phyloP scores from a whole-genome alignment of 2,113 vertebrate species.

The Percopsis transmontana region DNA sequence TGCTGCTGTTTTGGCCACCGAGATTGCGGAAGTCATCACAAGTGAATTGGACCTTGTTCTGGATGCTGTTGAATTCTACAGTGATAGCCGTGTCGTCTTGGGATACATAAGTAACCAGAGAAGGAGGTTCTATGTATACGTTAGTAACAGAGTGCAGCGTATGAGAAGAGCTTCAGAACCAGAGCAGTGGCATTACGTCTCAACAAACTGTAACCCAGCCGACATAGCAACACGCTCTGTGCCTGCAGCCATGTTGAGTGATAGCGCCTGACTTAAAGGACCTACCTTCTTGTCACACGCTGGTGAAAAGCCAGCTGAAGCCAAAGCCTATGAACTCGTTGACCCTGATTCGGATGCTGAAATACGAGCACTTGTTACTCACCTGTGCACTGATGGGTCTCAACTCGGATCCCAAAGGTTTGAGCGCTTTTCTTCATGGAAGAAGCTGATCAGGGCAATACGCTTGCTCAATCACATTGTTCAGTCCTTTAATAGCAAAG shows the following conservation, averaged over 20 bases:
- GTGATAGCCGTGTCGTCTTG: background rate
- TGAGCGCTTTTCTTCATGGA: too few relatives aligned
- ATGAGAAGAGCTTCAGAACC: background rate
- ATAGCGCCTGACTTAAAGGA: slow-evolving; percentile 15
- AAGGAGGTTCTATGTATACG: slow-evolving; percentile 15
- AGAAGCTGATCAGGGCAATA: too few relatives aligned
- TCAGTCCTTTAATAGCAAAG: too few relatives aligned
- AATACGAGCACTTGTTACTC: too few relatives aligned
- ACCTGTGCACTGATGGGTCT: too few relatives aligned
- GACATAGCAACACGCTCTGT: slow-evolving; percentile 11
- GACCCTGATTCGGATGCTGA: too few relatives aligned
- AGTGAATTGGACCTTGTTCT: background rate
- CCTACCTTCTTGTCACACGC: slow-evolving; percentile 17
- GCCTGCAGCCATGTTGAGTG: background rate
- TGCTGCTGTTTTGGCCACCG: slow-evolving; percentile 18
- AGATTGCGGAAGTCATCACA: background rate
- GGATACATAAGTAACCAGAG: background rate
- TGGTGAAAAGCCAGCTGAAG: too few relatives aligned
- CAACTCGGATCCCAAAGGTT: too few relatives aligned
- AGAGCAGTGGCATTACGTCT: slow-evolving; percentile 25
- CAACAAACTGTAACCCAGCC: slow-evolving; percentile 19
- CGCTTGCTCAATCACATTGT: too few relatives aligned
- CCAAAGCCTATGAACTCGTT: too few relatives aligned
- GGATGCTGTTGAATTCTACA: background rate
- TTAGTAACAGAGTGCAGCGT: slow-evolving; percentile 8